Conservation (phyloP, 1,140 invertebrate genomes). For the Listronotus bonariensis region DNA sequence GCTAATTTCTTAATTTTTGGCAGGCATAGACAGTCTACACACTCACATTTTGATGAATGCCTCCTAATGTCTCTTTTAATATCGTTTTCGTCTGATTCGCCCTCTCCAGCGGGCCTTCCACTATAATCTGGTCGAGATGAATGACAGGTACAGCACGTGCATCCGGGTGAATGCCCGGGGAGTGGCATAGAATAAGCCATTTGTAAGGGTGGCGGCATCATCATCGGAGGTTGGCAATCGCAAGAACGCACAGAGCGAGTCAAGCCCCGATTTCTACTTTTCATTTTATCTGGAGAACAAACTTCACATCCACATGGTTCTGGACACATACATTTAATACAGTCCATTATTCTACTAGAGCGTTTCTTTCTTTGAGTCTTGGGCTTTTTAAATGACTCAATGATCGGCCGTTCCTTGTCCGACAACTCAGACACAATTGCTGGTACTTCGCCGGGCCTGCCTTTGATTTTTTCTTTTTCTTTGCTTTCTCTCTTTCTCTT, state of each 20-base stretch:
- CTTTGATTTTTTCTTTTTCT: no score
- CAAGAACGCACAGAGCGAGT: conserved; percentile 6
- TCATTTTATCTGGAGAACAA: conserved; percentile 22
- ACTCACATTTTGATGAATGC: conserved; percentile 36
- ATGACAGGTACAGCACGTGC: conserved; percentile 14
- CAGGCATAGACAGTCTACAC: conserved; percentile 39
- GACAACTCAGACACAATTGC: conserved; percentile 30
- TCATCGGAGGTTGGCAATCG: conserved; percentile 12
- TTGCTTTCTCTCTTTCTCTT: no score
- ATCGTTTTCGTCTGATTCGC: not conserved
- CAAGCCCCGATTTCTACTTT: not conserved
- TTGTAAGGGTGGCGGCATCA: conserved; percentile 6
- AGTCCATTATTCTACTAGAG: conserved; percentile 12
- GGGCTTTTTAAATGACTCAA: conserved; percentile 2
- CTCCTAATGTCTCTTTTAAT: not conserved
- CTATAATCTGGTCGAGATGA: not conserved
- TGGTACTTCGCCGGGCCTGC: no score
- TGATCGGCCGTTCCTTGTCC: conserved; percentile 18
- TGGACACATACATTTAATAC: conserved; percentile 28
- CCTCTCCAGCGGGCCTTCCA: no score
- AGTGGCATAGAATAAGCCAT: not conserved
- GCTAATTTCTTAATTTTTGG: conserved; percentile 31
- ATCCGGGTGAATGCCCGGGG: conserved; percentile 18
- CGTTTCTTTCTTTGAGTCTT: conserved; percentile 27
- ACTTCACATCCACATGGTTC: conserved; percentile 30